phyloP scores from a whole-genome alignment of 2,888 invertebrate species.

The Gandaritis pyraliata region DNA sequence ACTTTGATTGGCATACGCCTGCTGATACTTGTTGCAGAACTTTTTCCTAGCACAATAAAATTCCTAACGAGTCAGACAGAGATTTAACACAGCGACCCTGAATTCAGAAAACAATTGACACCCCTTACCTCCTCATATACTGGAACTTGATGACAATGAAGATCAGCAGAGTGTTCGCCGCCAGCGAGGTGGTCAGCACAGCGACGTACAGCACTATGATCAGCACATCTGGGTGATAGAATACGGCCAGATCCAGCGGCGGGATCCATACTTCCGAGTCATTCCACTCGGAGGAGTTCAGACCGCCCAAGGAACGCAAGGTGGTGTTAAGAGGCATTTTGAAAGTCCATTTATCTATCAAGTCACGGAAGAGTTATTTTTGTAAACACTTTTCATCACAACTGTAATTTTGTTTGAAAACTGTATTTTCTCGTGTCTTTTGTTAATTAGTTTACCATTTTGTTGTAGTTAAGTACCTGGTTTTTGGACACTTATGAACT shows the following conservation, averaged over 20 bases:
- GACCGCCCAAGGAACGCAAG: conserved; percentile 16
- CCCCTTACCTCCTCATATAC: conserved; percentile 90
- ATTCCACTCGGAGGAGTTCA: conserved; percentile 38
- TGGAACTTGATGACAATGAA: conserved; percentile 89
- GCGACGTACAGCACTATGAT: conserved; percentile 87
- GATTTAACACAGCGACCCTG: too few species aligned
- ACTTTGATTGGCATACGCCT: too few species aligned
- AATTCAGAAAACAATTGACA: too few species aligned
- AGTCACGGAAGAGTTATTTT: neutral
- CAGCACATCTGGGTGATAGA: conserved; percentile 73
- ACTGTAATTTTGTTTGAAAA: too few species aligned
- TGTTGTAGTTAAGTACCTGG: too few species aligned
- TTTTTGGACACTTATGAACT: too few species aligned
- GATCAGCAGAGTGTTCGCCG: conserved; percentile 88
- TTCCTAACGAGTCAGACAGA: too few species aligned
- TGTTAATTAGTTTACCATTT: too few species aligned
- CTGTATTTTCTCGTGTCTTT: too few species aligned
- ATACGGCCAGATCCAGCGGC: conserved; percentile 68
- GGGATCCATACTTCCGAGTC: conserved; percentile 49
- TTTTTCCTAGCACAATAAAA: too few species aligned
- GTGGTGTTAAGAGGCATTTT: conserved; percentile 22
- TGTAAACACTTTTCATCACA: neutral
- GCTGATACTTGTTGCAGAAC: too few species aligned
- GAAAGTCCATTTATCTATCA: neutral
- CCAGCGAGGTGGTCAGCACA: conserved; percentile 86